These are phyloP conservation scores for Puffinus mauretanicus DNA, from an alignment of 2,113 vertebrate genomes.

Conservation along the genomic window DNA sequence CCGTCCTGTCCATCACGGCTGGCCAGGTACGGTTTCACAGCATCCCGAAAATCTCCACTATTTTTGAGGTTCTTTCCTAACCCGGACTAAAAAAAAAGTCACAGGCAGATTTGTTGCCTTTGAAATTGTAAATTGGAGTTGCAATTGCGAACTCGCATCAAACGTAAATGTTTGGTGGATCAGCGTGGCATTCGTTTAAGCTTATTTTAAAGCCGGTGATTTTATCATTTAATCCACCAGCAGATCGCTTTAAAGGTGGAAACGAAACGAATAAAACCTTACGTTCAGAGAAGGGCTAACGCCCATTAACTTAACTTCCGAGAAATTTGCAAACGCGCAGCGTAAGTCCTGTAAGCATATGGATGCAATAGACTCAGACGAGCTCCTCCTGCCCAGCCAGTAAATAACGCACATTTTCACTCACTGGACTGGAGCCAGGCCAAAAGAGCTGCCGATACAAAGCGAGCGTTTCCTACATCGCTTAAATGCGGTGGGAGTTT, in stretches of 20 bases:
- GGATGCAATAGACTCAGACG: not conserved
- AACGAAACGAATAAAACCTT: conserved; percentile 8
- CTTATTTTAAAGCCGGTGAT: conserved; percentile 41
- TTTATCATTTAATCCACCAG: conserved; percentile 46
- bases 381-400: not conserved
- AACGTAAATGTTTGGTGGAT: not conserved
- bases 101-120: not conserved
- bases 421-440: conserved; percentile 6
- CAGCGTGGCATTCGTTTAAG: conserved; percentile 3
- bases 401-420: not conserved
- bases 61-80: not conserved
- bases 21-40: not conserved
- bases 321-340: not conserved
- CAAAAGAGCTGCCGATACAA: not conserved
- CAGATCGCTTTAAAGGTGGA: conserved; percentile 33
- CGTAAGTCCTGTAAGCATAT: not conserved
- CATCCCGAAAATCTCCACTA: not conserved
- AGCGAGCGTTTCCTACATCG: not conserved
- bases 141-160: not conserved
- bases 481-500: not conserved
- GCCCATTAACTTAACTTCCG: not conserved
- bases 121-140: not conserved
- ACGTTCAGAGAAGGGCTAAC: not conserved
- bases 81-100: not conserved
- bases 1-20: not conserved